These are phyloP conservation scores for Hippocampus guttulatus DNA, from an alignment of 2,113 vertebrate genomes.

Conservation along the genomic window DNA sequence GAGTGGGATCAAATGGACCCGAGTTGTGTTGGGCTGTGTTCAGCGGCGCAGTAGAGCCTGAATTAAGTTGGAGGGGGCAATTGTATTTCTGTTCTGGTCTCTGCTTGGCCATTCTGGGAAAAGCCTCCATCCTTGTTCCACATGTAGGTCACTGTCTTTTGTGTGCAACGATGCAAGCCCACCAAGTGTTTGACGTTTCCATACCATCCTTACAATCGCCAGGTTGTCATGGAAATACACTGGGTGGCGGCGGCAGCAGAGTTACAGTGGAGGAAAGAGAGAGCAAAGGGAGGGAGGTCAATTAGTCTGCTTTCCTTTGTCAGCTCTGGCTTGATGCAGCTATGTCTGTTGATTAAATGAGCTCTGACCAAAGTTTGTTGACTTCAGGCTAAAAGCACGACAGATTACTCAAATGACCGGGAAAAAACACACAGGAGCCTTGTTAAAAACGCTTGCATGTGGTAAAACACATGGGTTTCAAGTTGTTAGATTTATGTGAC, in stretches of 20 bases:
- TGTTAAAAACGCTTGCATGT: slow-evolving; percentile 11
- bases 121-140: slow-evolving; percentile 54
- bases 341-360: slow-evolving; percentile 49
- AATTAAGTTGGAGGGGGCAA: slow-evolving; percentile 11
- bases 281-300: slow-evolving; percentile 56
- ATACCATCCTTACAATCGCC: slow-evolving; percentile 69
- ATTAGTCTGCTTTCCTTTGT: slow-evolving; percentile 64
- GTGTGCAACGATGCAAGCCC: slow-evolving; percentile 58
- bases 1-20: slow-evolving; percentile 5
- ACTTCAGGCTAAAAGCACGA: slow-evolving; percentile 28
- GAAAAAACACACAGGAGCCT: slow-evolving; percentile 16
- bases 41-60: slow-evolving; percentile 1
- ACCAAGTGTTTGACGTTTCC: slow-evolving; percentile 72
- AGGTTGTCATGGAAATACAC: slow-evolving; percentile 74
- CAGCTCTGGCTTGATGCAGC: slow-evolving; percentile 33
- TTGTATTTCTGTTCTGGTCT: slow-evolving; percentile 4
- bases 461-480: slow-evolving; percentile 14
- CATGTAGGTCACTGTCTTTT: slow-evolving; percentile 67
- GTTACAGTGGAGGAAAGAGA: slow-evolving; percentile 57
- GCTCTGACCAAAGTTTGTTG: slow-evolving; percentile 45
- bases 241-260: slow-evolving; percentile 47
- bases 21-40: neutral
- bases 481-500: slow-evolving; percentile 25
- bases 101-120: slow-evolving; percentile 65
- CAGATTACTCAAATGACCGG: slow-evolving; percentile 23